phyloP scores from a whole-genome alignment of 2,113 vertebrate genomes.

The Aythya baeri region DNA sequence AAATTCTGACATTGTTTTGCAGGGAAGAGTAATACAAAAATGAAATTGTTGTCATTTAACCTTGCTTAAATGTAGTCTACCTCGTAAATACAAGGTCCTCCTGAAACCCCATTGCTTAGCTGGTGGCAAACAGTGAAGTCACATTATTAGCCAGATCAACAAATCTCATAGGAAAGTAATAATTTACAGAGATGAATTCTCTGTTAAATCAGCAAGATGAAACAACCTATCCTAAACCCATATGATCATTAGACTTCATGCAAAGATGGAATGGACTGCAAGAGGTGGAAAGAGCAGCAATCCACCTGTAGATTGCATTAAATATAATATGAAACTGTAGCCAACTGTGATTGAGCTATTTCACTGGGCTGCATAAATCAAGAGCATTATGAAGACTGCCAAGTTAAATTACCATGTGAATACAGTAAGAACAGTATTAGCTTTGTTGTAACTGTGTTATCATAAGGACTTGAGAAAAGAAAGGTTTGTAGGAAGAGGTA shows the following conservation, averaged over 20 bases:
- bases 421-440: neutral
- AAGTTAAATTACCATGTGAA: neutral
- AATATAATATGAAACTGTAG: neutral
- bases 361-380: constrained; percentile 5
- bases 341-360: constrained; percentile 9
- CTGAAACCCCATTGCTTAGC: neutral
- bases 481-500: neutral
- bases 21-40: neutral
- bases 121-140: neutral
- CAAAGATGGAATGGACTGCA: neutral
- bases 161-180: neutral
- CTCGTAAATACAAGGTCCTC: neutral
- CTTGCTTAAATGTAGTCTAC: neutral
- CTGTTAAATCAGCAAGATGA: neutral
- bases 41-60: neutral
- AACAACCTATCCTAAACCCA: neutral
- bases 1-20: neutral
- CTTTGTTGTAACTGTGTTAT: neutral
- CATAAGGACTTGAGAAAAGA: neutral
- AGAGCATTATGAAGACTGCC: neutral
- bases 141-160: neutral
- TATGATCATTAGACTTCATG: neutral
- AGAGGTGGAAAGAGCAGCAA: neutral
- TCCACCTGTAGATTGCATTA: neutral
- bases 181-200: neutral